phyloP scores from a whole-genome alignment of 2,113 vertebrate genomes.

The Argyrosomus japonicus region DNA sequence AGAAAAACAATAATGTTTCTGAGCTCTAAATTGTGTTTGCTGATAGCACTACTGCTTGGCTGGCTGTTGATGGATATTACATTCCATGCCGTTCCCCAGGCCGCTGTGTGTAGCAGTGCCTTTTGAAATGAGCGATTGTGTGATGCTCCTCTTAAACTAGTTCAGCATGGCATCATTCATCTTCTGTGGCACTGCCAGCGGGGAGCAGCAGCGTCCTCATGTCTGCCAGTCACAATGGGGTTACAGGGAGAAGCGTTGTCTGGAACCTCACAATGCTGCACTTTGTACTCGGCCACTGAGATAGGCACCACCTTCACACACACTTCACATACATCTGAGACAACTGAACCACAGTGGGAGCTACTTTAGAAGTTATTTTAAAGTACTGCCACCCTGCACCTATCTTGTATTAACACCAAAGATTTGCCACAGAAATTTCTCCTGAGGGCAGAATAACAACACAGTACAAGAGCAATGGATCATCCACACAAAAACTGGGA shows the following conservation, averaged over 20 bases:
- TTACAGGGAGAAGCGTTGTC: slow-evolving; percentile 60
- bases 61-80: slow-evolving; percentile 84
- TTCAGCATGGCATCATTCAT: slow-evolving; percentile 80
- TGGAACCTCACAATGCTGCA: slow-evolving; percentile 54
- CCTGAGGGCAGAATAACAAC: background rate
- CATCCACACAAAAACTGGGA: slow-evolving; percentile 30
- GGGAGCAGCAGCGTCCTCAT: slow-evolving; percentile 55
- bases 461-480: slow-evolving; percentile 23
- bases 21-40: slow-evolving; percentile 82
- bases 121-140: slow-evolving; percentile 81
- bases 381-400: slow-evolving; percentile 28
- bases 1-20: slow-evolving; percentile 80
- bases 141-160: slow-evolving; percentile 81
- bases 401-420: slow-evolving; percentile 29
- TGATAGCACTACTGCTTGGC: slow-evolving; percentile 79
- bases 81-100: slow-evolving; percentile 75
- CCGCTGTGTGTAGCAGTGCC: slow-evolving; percentile 70
- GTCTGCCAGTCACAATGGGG: slow-evolving; percentile 74
- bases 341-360: slow-evolving; percentile 17
- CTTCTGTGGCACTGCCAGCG: slow-evolving; percentile 68
- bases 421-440: slow-evolving; percentile 27
- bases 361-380: slow-evolving; percentile 49
- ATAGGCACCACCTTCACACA: slow-evolving; percentile 7
- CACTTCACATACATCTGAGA: slow-evolving; percentile 33
- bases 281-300: slow-evolving; percentile 53